Base-by-base conservation (phyloP, 2,888 invertebrate genomes). In the Ommatoiulus sabulosus region DNA sequence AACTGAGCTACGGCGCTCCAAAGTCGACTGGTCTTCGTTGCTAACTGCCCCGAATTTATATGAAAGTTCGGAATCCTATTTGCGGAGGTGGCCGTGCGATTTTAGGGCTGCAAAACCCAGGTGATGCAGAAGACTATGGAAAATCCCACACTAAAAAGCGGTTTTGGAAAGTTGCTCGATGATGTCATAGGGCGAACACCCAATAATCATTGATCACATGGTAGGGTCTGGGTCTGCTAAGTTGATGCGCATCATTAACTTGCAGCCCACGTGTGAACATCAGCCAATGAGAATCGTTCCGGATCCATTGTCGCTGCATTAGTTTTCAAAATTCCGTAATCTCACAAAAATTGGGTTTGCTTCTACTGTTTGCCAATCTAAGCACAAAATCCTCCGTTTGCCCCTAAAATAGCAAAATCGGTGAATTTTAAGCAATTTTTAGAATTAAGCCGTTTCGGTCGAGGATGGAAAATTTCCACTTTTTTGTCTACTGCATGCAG, bases 171-270 rank as follows among this genome's bases (percentile, higher is more conserved):
- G 80, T 12, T 80, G 35, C 7, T 80, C 8, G 35, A 35, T 80
- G 80, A 80, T 80, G 80, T 80, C 80, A 80, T 80, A 80, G 35
- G 80, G 80, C 35, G 80, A 12, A 35, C 35, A 80, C 80, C 80
- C 80, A 80, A 80, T 80, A 80, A 80, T 80, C 80, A 24, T 15
- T 35, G 80, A 80, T 80, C 80, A 80, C 80, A 80, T 80, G 80
- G 35, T 80, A 10, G 35, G 80, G 80, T 80, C 24, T 80, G 35
- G 80, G 35, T 35, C 80, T 35, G 6, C 12, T 24, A 80, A 80
- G 80, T 24, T 80, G 35, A 80, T 24, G 80, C 80, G 35, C 80
- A 80, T 80, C 80, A 80, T 80, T 35, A 80, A 80, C 80, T 24
- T 80, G 7, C 80, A 80, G 24, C 80, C 80, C 80, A 80, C 80